Evolutionary conservation across 2,113 vertebrate species (phyloP).

Genomic region (Oreochromis tanganicae): DNA sequence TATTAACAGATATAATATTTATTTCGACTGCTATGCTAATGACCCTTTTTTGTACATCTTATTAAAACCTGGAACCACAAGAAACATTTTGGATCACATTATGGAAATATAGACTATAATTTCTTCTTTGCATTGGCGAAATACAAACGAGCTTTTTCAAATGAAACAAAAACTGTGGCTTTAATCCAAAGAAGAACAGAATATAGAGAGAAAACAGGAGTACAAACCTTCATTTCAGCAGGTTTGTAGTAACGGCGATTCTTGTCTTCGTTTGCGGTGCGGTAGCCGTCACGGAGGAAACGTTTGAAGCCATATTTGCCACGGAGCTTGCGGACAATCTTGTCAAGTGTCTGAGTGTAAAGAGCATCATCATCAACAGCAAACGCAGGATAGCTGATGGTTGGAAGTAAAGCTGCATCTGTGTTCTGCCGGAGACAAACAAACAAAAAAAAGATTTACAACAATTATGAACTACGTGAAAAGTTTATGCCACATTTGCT

Average conservation of each 20-base stretch:
- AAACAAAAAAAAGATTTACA: background rate
- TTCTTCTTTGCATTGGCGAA: background rate
- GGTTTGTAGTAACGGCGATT: constrained; percentile 88
- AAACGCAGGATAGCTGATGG: constrained; percentile 95
- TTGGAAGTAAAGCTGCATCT: constrained; percentile 90
- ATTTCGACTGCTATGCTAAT: background rate
- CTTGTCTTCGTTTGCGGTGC: constrained; percentile 88
- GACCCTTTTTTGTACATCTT: background rate
- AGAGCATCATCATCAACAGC: constrained; percentile 93
- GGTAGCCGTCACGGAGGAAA: constrained; percentile 90
- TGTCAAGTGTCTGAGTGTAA: constrained; percentile 89
- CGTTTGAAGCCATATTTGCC: constrained; percentile 94
- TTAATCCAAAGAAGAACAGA: background rate
- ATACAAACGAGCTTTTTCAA: background rate
- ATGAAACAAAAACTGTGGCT: background rate
- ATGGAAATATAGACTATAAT: fast-evolving
- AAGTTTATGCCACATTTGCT: fast-evolving
- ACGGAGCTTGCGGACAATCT: constrained; percentile 88
- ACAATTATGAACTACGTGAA: background rate
- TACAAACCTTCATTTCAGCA: constrained; percentile 96
- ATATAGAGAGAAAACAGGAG: background rate
- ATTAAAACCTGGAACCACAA: background rate
- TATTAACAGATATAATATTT: background rate
- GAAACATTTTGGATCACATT: background rate
- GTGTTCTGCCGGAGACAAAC: constrained; percentile 79